phyloP scores from a whole-genome alignment of 2,113 vertebrate genomes.

The Gymnobelideus leadbeateri region DNA sequence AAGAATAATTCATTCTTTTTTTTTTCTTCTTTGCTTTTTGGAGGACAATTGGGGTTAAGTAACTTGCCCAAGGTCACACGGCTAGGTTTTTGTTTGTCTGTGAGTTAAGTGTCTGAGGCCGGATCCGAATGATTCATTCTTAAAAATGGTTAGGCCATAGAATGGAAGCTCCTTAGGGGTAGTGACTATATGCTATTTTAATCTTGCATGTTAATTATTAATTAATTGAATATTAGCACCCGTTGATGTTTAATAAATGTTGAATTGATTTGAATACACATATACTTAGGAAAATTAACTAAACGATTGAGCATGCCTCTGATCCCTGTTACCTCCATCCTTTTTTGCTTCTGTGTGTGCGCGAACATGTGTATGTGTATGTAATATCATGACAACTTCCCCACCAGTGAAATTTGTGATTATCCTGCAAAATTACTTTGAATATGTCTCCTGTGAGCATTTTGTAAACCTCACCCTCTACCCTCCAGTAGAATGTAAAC shows the following conservation, averaged over 20 bases:
- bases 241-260: not conserved
- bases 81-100: no score
- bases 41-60: no score
- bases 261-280: not conserved
- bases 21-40: no score
- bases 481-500: not conserved
- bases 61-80: no score
- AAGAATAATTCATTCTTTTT: not conserved
- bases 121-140: no score
- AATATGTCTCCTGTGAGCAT: not conserved
- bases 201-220: not conserved
- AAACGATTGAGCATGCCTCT: not conserved
- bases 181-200: not conserved
- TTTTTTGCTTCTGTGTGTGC: not conserved
- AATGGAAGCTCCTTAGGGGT: not conserved
- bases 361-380: no score
- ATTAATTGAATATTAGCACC: not conserved
- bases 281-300: not conserved
- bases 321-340: not conserved
- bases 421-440: not conserved
- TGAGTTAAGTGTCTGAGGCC: no score
- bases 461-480: no score
- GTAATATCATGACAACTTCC: not conserved
- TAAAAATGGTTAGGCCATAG: not conserved
- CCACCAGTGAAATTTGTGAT: not conserved